Evolutionary conservation across 30 jellyfish, hydroid and myxozoan genomes (phyloP).

Genomic region (Sanderia malayensis): DNA sequence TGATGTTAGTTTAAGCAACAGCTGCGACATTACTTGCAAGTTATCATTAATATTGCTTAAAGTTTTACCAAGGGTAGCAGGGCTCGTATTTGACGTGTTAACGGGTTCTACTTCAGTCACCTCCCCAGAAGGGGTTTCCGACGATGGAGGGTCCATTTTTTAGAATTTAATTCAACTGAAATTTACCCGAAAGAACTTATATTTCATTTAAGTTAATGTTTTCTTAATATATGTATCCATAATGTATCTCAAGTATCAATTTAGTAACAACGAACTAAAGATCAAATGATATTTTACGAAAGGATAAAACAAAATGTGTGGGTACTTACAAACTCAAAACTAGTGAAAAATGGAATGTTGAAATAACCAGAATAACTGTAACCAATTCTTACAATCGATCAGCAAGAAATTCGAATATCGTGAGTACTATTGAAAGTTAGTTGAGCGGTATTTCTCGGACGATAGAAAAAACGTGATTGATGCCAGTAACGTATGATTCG

Average conservation of each 20-base stretch:
- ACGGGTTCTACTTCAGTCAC: not conserved
- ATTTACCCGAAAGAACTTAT: not conserved
- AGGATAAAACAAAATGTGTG: not conserved
- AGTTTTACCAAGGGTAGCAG: no score
- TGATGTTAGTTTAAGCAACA: not conserved
- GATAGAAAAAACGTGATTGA: not conserved
- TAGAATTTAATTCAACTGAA: no score
- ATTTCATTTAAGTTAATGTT: no score
- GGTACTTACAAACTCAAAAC: not conserved
- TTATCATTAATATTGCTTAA: no score
- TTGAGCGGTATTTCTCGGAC: not conserved
- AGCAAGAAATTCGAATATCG: not conserved
- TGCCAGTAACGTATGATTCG: not conserved
- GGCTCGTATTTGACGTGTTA: not conserved
- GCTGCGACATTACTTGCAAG: not conserved
- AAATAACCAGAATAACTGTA: no score
- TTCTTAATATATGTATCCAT: not conserved
- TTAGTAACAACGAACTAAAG: not conserved
- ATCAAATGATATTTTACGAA: not conserved
- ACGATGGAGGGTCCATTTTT: not conserved
- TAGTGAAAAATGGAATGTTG: not conserved
- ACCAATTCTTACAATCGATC: not conserved
- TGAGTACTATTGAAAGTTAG: not conserved
- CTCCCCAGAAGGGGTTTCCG: constrained; percentile 1
- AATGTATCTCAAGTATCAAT: not conserved